Conservation (phyloP, 2,113 vertebrate genomes). For the Lepidothrix coronata region DNA sequence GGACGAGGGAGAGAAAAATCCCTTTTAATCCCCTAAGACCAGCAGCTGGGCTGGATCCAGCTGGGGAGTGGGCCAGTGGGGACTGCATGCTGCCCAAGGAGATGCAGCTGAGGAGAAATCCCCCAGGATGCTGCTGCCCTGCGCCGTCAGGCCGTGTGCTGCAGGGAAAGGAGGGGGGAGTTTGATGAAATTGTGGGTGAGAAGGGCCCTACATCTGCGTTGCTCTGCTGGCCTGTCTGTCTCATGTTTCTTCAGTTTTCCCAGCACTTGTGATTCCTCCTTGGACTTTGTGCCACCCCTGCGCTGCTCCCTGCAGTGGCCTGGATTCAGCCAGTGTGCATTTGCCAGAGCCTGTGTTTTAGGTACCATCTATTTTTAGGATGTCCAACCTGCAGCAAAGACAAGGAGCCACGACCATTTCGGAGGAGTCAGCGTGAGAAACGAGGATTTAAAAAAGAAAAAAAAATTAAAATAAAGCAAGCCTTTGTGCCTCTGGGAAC, state of each 20-base stretch:
- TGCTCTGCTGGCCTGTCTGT: neutral
- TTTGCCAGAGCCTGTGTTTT: neutral
- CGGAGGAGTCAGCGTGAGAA: neutral
- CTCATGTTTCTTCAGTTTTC: neutral
- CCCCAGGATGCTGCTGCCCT: neutral
- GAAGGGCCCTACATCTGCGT: neutral
- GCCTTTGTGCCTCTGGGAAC: neutral
- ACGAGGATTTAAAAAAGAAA: neutral
- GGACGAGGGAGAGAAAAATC: neutral
- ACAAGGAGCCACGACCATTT: neutral
- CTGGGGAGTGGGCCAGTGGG: neutral
- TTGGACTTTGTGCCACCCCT: neutral
- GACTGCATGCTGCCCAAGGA: neutral
- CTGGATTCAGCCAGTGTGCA: neutral
- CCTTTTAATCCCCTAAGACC: neutral
- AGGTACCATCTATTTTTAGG: slow-evolving; percentile 46
- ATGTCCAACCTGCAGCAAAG: slow-evolving; percentile 19
- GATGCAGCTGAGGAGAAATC: neutral
- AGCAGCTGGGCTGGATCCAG: neutral
- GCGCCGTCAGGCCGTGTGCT: fast-evolving
- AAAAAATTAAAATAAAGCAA: neutral
- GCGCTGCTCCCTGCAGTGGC: neutral
- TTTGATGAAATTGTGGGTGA: neutral
- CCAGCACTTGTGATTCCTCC: neutral
- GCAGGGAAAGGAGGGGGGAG: neutral